A percentile compares a stretch with the other conserved stretches of the same genome.
phyloP scores from a whole-genome alignment of 92 coral and sea anemone species.

The Blastomussa wellsi region DNA sequence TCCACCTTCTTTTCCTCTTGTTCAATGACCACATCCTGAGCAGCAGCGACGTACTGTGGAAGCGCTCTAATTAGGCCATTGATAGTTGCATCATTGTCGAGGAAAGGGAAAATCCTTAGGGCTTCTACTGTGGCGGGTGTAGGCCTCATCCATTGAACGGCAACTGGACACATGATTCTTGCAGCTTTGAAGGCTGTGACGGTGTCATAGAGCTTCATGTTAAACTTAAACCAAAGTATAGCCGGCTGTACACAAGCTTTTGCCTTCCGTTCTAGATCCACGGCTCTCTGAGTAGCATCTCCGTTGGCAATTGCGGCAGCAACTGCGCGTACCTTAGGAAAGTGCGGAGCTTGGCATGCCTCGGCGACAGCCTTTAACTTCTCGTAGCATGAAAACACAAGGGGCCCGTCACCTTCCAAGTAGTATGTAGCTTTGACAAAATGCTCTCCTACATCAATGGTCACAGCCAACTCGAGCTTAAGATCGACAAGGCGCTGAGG shows the following conservation, averaged over 20 bases:
- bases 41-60: neutral
- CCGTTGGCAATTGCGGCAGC: slow-evolving; percentile 39
- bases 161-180: neutral
- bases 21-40: slow-evolving; percentile 22
- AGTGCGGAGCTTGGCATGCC: slow-evolving; percentile 44
- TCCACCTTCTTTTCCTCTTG: slow-evolving; percentile 5
- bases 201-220: slow-evolving; percentile 15
- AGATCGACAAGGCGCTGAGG: neutral
- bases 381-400: slow-evolving; percentile 41
- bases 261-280: slow-evolving; percentile 27
- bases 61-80: neutral
- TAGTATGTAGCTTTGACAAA: neutral
- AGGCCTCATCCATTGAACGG: slow-evolving; percentile 6
- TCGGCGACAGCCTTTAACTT: slow-evolving; percentile 39
- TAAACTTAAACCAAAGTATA: slow-evolving; percentile 51
- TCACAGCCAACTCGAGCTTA: neutral
- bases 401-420: slow-evolving; percentile 48
- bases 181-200: slow-evolving; percentile 24
- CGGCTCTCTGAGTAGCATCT: neutral
- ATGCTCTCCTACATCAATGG: neutral
- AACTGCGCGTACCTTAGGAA: slow-evolving; percentile 49
- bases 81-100: slow-evolving; percentile 47
- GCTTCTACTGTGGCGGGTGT: slow-evolving; percentile 35
- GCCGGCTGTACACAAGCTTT: slow-evolving; percentile 47
- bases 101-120: slow-evolving; percentile 51